Conservation (phyloP, 2,113 vertebrate species). For the Nothobranchius furzeri region DNA sequence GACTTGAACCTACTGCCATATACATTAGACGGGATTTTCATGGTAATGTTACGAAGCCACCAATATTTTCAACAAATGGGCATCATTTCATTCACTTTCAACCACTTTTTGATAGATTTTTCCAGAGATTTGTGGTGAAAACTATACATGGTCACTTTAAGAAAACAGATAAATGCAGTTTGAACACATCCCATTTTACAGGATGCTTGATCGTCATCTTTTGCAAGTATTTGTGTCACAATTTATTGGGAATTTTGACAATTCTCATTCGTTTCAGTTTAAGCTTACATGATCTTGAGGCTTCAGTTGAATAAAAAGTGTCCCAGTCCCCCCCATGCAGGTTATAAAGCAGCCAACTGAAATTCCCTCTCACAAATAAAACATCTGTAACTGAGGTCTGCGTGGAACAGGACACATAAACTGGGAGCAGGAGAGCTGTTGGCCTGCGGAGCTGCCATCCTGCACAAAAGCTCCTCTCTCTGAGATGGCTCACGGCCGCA, state of each 20-base stretch:
- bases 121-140: too few species aligned
- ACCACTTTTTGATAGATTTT: too few species aligned
- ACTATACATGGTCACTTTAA: too few species aligned
- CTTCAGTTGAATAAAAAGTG: conserved; percentile 10
- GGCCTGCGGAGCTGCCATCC: conserved; percentile 27
- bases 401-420: conserved; percentile 51
- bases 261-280: too few species aligned
- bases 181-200: too few species aligned
- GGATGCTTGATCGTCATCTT: too few species aligned
- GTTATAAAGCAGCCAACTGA: conserved; percentile 25
- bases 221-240: neutral
- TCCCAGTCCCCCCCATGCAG: conserved; percentile 4
- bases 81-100: too few species aligned
- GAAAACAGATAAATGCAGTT: too few species aligned
- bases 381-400: conserved; percentile 54
- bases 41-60: too few species aligned
- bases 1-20: too few species aligned
- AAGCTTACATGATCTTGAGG: neutral
- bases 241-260: neutral
- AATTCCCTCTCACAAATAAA: conserved; percentile 37
- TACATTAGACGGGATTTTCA: too few species aligned
- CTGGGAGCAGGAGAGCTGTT: conserved; percentile 9
- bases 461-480: conserved; percentile 61
- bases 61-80: too few species aligned
- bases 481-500: conserved; percentile 52